Base-by-base conservation (phyloP, 1,140 invertebrate genomes). In the Scaptomyza montana region DNA sequence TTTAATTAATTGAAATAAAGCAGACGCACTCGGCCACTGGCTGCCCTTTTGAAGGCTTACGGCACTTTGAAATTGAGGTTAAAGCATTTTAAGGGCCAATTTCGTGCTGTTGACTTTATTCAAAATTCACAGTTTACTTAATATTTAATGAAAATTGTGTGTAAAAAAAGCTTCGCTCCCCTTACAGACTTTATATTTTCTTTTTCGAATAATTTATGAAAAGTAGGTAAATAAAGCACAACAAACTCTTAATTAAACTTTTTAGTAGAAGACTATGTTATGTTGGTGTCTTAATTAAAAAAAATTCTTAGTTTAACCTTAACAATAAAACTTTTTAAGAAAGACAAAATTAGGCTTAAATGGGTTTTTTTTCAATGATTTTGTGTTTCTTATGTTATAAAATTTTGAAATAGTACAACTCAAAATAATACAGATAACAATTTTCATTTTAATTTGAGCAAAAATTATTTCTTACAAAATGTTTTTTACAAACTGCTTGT, bases 1-100 rank as follows among this genome's bases (percentile, higher is more conserved):
- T 74, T 74, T 74, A 74, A 74, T 74, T 74, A 74, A 74, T 69
- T 69, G 55, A 69, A 69, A 69, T 69, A 74, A 69, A 74, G 46
- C 65, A 68, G 64, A 51, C 45, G 57, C 64, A 61, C 56, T 67
- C 56, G 55, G 70, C 64, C 63, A 55, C 41, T 46, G 36, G 56
- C 49, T 61, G 43, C 43, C 56, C 19, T 45, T 62, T 51, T 70
- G 71, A 69, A 69, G 65, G 57, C 71, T 59, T 46, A 46, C 25
- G 30, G 47, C 55, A 54, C 16, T 65, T 51, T 43, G 36, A 51
- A 36, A 69, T 28, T 46, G 65, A 62, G 64, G 71, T 61, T 60
- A 61, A 62, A 51, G 39, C 41, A 60, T 49, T 68, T 61, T 55
- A 56, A 47, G 30, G 54, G 57, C 64, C 64, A 74, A 68, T 73